Evolutionary conservation across 2,113 vertebrate genomes (phyloP).

Genomic region (cat (Felis catus)): F.catus_Fca126_mat1.0 CM031414.1:117935001-117935500

Average conservation of each 20-base stretch:
- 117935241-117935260: neutral
- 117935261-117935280: neutral
- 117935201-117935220: neutral
- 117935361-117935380: neutral
- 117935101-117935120: neutral
- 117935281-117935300: neutral
- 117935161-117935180: neutral
- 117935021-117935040: neutral
- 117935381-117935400: neutral
- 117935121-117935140: neutral
- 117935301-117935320: neutral
- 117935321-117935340: neutral
- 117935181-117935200: neutral
- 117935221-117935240: neutral
- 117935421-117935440: neutral
- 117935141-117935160: neutral
- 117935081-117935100: neutral
- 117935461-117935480: neutral
- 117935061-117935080: neutral
- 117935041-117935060: neutral
- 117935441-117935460: constrained; percentile 30
- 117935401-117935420: neutral
- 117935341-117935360: neutral
- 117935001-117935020: neutral
- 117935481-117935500: neutral